Conservation (phyloP, 2,888 invertebrate species). For the Elgonia sp. region DNA sequence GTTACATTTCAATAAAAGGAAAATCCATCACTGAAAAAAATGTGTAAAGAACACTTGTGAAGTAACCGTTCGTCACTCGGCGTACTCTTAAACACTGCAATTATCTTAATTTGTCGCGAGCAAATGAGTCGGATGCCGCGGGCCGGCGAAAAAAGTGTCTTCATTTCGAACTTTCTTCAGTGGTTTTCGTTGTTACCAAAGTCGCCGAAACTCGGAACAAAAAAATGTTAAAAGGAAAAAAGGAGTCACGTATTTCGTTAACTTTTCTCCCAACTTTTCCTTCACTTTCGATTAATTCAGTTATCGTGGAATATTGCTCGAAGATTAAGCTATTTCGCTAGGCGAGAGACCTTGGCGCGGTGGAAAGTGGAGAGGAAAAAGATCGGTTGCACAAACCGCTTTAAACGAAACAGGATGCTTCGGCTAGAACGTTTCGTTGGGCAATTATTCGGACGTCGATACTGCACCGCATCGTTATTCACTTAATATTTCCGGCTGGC, state of each 20-base stretch:
- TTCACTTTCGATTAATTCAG: slow-evolving; percentile 61
- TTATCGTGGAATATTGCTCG: slow-evolving; percentile 60
- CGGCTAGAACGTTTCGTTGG: slow-evolving; percentile 78
- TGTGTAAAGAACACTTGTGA: too few species aligned
- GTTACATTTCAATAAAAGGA: too few species aligned
- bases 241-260: background rate
- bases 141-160: slow-evolving; percentile 22
- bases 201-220: background rate
- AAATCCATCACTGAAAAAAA: too few species aligned
- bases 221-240: background rate
- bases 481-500: slow-evolving; percentile 67
- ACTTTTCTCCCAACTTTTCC: slow-evolving; percentile 26
- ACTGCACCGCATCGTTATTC: slow-evolving; percentile 44
- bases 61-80: slow-evolving; percentile 4
- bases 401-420: slow-evolving; percentile 82
- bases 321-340: slow-evolving; percentile 58
- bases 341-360: slow-evolving; percentile 80
- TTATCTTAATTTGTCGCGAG: slow-evolving; percentile 29
- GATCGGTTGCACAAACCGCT: slow-evolving; percentile 80
- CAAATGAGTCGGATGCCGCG: slow-evolving; percentile 20
- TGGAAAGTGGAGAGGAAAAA: slow-evolving; percentile 81
- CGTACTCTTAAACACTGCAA: slow-evolving; percentile 18
- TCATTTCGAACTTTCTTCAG: slow-evolving; percentile 17
- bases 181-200: too few species aligned
- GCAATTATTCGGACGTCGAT: slow-evolving; percentile 73